A percentile compares a stretch with the other conserved stretches of the same genome.
phyloP scores from a whole-genome alignment of 2,113 vertebrate genomes.

The Ranitomeya variabilis region DNA sequence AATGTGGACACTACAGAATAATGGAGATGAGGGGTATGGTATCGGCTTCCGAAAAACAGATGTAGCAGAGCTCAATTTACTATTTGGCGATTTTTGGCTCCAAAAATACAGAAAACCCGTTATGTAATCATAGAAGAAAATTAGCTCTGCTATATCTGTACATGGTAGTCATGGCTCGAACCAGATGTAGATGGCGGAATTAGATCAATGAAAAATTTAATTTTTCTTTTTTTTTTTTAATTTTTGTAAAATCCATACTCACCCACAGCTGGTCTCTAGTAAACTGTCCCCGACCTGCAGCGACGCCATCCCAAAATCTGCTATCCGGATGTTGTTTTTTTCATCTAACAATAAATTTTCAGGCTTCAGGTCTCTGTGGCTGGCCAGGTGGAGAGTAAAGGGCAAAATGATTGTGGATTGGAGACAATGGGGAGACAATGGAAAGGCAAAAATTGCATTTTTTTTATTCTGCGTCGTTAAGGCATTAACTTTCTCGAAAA shows the following conservation, averaged over 20 bases:
- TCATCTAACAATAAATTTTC: constrained; percentile 92
- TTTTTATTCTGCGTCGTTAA: background rate
- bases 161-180: background rate
- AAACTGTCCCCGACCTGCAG: constrained; percentile 93
- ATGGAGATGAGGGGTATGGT: background rate
- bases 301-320: constrained; percentile 93
- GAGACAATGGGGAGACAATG: background rate
- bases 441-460: background rate
- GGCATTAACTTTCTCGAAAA: no score
- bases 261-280: constrained; percentile 94
- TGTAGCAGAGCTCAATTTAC: background rate
- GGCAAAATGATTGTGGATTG: constrained; percentile 8
- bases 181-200: background rate
- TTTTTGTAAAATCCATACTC: constrained; percentile 64
- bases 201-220: background rate
- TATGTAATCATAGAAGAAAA: background rate
- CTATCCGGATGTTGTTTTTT: constrained; percentile 92
- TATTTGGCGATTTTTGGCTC: background rate
- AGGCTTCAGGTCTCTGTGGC: constrained; percentile 92
- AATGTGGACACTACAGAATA: background rate
- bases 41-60: constrained; percentile 5
- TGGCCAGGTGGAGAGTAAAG: constrained; percentile 60
- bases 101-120: background rate
- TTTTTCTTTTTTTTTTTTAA: no score
- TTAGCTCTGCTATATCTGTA: background rate